Evolutionary conservation across 2,113 vertebrate genomes (phyloP), one percentile per base, ranked within the genome.

Genomic region (Lamprologus callipterus): DNA sequence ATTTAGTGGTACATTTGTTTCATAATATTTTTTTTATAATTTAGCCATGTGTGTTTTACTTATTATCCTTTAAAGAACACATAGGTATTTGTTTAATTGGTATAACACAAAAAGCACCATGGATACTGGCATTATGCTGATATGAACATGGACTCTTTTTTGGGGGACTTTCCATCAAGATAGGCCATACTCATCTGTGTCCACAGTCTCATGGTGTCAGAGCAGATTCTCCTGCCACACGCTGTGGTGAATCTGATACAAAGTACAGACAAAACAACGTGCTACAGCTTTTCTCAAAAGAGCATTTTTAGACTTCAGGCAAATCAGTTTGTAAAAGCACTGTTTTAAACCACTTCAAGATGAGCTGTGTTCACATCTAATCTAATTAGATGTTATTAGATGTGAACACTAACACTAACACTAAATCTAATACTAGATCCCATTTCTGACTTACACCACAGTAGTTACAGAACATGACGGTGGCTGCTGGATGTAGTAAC

Each of bases 361-460:
- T 47, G 14, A 47, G 14, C 45, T 47, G 14, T 16, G 45, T 47
- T 47, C 45, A 47, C 45, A n/a, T n/a, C n/a, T n/a, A n/a, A n/a
- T n/a, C n/a, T n/a, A n/a, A n/a, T n/a, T n/a, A n/a, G n/a, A n/a
- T n/a, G n/a, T n/a, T n/a, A n/a, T n/a, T n/a, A n/a, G n/a, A n/a
- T n/a, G n/a, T n/a, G n/a, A n/a, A n/a, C n/a, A n/a, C n/a, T n/a
- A n/a, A n/a, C n/a, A n/a, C n/a, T n/a, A n/a, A n/a, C n/a, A n/a
- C n/a, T n/a, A 37, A 78, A 53, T 37, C 2, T 12, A 45, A 53
- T 1, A 5, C 3, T 16, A 42, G 60, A 42, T 21, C 19, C 13
- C 40, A 4, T n/a, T 47, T 8, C 11, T 40, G 10, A 95, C 94
- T 95, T 92, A 97, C 96, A 94, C 91, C 14, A 96, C 93, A 65